Evolutionary conservation across 2,113 vertebrate species (phyloP).

Genomic region (Coregonus clupeaformis): DNA sequence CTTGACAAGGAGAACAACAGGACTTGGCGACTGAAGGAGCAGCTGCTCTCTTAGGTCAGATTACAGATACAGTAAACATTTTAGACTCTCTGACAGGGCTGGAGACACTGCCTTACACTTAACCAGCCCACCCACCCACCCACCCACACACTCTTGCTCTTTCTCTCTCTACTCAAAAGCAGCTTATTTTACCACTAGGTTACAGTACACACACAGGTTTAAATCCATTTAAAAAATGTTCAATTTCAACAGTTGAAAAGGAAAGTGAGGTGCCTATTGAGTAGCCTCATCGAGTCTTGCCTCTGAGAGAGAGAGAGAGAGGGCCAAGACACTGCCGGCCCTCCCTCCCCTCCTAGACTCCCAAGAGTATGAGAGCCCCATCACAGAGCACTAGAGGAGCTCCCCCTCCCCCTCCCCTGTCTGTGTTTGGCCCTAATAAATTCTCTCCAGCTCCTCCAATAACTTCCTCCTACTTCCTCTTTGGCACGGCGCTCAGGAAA

Average conservation of each 20-base stretch:
- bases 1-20: constrained; percentile 74
- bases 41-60: constrained; percentile 78
- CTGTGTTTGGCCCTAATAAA: constrained; percentile 74
- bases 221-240: too few relatives aligned
- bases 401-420: constrained; percentile 44
- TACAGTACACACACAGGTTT: neutral
- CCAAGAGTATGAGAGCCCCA: constrained; percentile 18
- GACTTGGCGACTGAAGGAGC: constrained; percentile 75
- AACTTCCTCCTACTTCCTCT: constrained; percentile 91
- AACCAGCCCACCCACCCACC: constrained; percentile 26
- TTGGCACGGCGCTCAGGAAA: constrained; percentile 90
- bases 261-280: constrained; percentile 16
- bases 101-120: constrained; percentile 35
- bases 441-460: constrained; percentile 81
- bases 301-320: neutral
- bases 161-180: neutral
- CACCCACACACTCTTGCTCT: constrained; percentile 25
- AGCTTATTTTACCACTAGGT: neutral
- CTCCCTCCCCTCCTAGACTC: neutral
- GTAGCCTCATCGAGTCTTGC: neutral
- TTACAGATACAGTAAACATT: constrained; percentile 70
- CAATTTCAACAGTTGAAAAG: neutral
- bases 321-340: constrained; percentile 5
- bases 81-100: constrained; percentile 56
- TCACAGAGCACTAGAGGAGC: constrained; percentile 15